phyloP scores from a whole-genome alignment of 2,888 invertebrate genomes.

The Boloria selene region DNA sequence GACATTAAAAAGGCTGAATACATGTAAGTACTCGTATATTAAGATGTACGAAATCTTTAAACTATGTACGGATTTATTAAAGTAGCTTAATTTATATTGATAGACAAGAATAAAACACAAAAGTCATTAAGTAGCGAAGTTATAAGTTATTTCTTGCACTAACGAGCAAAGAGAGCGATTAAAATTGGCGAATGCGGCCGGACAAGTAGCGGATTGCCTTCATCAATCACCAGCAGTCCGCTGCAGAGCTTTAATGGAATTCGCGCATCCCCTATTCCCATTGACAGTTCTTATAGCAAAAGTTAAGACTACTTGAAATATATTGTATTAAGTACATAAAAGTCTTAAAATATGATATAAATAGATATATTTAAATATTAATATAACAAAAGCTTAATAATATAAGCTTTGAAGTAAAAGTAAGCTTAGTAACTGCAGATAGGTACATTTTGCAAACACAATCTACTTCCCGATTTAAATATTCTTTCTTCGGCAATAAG shows the following conservation, averaged over 20 bases:
- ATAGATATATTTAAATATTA: too few species aligned
- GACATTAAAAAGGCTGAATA: too few species aligned
- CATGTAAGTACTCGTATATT: too few species aligned
- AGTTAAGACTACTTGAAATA: too few species aligned
- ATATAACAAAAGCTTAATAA: too few species aligned
- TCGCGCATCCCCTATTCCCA: constrained; percentile 49
- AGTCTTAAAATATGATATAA: too few species aligned
- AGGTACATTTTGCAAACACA: too few species aligned
- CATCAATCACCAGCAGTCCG: constrained; percentile 72
- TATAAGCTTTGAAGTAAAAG: too few species aligned
- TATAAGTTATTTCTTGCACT: constrained; percentile 26
- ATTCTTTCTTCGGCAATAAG: too few species aligned
- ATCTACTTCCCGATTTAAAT: too few species aligned
- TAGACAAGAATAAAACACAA: neutral
- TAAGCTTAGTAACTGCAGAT: too few species aligned
- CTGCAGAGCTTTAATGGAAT: constrained; percentile 61
- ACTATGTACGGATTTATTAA: neutral
- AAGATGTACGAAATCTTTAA: neutral
- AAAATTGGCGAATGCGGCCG: constrained; percentile 44
- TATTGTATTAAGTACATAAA: too few species aligned
- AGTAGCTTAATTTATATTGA: neutral
- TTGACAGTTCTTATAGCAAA: constrained; percentile 35
- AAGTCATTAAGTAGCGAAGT: neutral
- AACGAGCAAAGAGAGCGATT: constrained; percentile 27
- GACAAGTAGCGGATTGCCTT: constrained; percentile 72